Base-by-base conservation (phyloP, 35 echinoderm and acorn worm genomes). In the Lytechinus pictus region DNA sequence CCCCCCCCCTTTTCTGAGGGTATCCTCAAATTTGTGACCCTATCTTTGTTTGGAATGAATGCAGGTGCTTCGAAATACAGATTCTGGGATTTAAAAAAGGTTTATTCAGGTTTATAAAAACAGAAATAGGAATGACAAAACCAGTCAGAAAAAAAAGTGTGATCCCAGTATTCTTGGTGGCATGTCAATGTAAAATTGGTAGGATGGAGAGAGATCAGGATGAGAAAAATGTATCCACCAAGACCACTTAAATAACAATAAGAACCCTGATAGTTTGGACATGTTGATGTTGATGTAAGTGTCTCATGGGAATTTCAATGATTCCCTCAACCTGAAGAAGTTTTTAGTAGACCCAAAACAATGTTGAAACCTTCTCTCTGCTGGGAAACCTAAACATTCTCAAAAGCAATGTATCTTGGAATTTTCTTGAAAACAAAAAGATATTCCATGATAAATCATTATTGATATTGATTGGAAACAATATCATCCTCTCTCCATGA, bases 21-120 rank as follows among this genome's bases (percentile, higher is more conserved):
- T 93, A 5, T 27, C 5, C 5, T 55, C 54, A 93, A 21, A 93
- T 57, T 55, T 57, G 92, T 93, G 54, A 55, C 92, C 52, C 92
- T 55, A 24, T 8, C 52, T 55, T 93, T 93, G 92, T 27, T 19
- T 6, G 52, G 13, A 19, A 54, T 93, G 92, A 28, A 93, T 57
- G 92, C 52, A 57, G 92, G 92, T 93, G 92, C 92, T 93, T 55
- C 92, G 9, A 93, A 93, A 93, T 55, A 93, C 92, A 93, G 92
- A 57, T 90, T 90, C 88, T 33, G 92, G 92, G 53, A 93, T 93
- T 10, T 14, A 93, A 53, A 93, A 55, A 14, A 54, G 53, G 92
- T 93, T 93, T 93, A 93, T 93, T 93, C 92, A 93, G 55, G 53
- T 93, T 93, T 93, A 93, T 93, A 53, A 93, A 93, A 93, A 93